Evolutionary conservation across 1,140 invertebrate genomes (phyloP).

Genomic region (Calliphora vicina): DNA sequence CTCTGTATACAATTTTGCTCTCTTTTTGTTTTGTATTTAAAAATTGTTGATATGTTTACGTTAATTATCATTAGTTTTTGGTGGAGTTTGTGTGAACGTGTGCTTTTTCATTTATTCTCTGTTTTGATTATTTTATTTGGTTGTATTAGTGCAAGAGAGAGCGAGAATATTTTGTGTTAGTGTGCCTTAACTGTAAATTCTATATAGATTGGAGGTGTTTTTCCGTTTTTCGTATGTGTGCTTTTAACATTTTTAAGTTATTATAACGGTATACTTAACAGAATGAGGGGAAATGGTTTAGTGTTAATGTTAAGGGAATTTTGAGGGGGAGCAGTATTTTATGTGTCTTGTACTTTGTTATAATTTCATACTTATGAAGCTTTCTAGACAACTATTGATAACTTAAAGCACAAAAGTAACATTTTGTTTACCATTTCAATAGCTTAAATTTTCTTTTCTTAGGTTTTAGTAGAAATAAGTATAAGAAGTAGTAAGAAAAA

Average conservation of each 20-base stretch:
- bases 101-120: neutral
- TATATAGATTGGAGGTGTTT: neutral
- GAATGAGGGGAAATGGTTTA: constrained; percentile 4
- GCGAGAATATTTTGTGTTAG: neutral
- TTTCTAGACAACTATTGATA: too few relatives aligned
- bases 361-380: too few relatives aligned
- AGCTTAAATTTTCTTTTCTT: too few relatives aligned
- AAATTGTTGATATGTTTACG: neutral
- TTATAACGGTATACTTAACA: neutral
- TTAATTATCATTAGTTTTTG: neutral
- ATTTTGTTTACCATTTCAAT: too few relatives aligned
- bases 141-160: neutral
- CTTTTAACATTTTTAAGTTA: neutral
- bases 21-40: neutral
- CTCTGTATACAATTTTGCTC: neutral
- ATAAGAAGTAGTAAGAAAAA: too few relatives aligned
- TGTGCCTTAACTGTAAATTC: neutral
- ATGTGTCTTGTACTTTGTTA: too few relatives aligned
- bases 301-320: neutral
- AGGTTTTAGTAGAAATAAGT: too few relatives aligned
- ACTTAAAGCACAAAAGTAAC: too few relatives aligned
- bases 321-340: too few relatives aligned
- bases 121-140: constrained; percentile 16
- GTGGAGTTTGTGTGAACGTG: neutral
- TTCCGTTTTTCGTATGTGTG: neutral